Percentiles rank a stretch among this genome's conserved stretches.
Evolutionary conservation across 2,113 vertebrate species (phyloP).

Genomic region (Calypte anna): DNA sequence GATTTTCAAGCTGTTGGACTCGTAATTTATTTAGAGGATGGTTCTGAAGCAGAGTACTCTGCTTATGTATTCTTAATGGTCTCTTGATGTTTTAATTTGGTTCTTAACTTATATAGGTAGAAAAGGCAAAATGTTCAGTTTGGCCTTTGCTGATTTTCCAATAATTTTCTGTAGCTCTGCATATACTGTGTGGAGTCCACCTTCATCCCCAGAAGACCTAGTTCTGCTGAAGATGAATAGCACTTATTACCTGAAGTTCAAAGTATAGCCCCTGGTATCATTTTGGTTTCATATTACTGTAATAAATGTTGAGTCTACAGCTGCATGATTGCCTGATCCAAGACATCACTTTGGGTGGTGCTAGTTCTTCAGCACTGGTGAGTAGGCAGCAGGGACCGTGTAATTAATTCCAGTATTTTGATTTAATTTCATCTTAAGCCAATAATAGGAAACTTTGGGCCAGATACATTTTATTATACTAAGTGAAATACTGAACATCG

Average conservation of each 20-base stretch:
- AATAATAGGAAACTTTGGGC: constrained; percentile 18
- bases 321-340: neutral
- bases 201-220: neutral
- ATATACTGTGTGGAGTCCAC: neutral
- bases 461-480: constrained; percentile 13
- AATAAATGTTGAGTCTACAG: neutral
- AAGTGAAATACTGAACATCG: constrained; percentile 18
- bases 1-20: neutral
- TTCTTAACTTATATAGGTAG: neutral
- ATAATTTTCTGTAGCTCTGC: neutral
- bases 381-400: neutral
- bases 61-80: neutral
- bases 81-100: neutral
- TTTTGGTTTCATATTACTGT: constrained; percentile 1
- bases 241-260: constrained; percentile 40
- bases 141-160: neutral
- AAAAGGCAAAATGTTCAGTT: neutral
- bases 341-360: neutral
- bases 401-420: constrained; percentile 58
- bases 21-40: neutral
- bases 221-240: constrained; percentile 13
- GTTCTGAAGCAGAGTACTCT: neutral
- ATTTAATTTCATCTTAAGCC: constrained; percentile 59
- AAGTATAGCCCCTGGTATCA: constrained; percentile 25
- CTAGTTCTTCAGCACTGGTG: neutral